Evolutionary conservation across 2,797 vertebrate genomes (phyloP).

Genomic region (Pachyuromys duprasi): DNA sequence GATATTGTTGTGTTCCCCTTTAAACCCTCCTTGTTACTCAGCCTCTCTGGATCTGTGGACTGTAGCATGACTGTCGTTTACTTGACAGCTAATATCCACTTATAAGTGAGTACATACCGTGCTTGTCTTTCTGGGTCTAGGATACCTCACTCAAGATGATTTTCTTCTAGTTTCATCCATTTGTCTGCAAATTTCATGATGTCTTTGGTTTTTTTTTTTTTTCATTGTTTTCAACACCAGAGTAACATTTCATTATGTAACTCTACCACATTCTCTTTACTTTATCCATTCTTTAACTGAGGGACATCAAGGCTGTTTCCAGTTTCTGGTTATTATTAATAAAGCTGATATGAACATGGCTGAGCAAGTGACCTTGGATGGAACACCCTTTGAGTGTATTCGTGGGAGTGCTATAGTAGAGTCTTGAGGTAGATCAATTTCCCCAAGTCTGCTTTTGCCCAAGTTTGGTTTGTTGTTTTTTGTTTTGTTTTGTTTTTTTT

Average conservation of each 20-base stretch:
- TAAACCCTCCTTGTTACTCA: not conserved
- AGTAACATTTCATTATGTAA: not conserved
- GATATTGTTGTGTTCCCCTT: not conserved
- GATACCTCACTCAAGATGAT: not conserved
- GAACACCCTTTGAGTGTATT: not conserved
- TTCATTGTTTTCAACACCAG: not conserved
- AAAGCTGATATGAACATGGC: not conserved
- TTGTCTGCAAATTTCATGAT: not conserved
- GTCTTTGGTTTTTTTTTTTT: not conserved
- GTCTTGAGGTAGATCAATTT: not conserved
- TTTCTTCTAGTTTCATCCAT: not conserved
- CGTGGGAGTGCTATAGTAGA: not conserved
- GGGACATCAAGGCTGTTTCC: not conserved
- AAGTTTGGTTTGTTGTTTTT: not conserved
- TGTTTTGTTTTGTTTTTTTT: not conserved
- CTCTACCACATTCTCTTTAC: not conserved
- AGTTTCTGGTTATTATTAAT: not conserved
- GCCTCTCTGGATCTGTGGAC: not conserved
- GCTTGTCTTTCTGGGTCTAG: not conserved
- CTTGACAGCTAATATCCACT: not conserved
- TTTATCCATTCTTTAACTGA: not conserved
- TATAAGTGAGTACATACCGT: not conserved
- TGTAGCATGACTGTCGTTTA: not conserved
- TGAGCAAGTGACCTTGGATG: not conserved
- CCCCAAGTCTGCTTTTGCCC: not conserved